These are phyloP conservation scores for Cryptocephalus moraei DNA, from an alignment of 2,888 invertebrate genomes.

Conservation along the genomic window DNA sequence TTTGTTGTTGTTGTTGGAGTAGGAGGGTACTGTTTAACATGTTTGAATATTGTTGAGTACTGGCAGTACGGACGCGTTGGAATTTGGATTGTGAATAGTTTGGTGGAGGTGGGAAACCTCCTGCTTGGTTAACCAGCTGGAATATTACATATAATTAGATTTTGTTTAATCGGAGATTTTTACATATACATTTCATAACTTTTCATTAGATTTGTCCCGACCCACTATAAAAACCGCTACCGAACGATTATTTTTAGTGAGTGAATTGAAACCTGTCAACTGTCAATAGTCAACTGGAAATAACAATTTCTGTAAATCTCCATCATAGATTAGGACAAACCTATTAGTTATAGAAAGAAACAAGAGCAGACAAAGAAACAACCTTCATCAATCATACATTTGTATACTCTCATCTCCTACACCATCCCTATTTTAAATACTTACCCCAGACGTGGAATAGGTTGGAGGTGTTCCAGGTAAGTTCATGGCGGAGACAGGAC, in stretches of 20 bases:
- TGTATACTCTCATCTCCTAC: too few relatives aligned
- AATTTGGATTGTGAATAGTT: slow-evolving; percentile 31
- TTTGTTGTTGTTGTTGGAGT: slow-evolving; percentile 24
- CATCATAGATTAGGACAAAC: too few relatives aligned
- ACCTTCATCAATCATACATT: too few relatives aligned
- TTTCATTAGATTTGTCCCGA: too few relatives aligned
- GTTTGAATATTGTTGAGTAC: slow-evolving; percentile 12
- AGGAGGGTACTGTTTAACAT: slow-evolving; percentile 18
- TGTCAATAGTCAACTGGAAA: too few relatives aligned
- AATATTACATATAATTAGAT: neutral
- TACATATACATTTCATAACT: neutral
- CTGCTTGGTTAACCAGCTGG: neutral
- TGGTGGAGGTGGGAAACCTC: slow-evolving; percentile 34
- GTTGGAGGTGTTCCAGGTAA: slow-evolving; percentile 50
- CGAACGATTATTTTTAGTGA: too few relatives aligned
- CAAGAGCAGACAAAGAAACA: too few relatives aligned
- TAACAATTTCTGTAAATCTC: too few relatives aligned
- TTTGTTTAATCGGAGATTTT: neutral
- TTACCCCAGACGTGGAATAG: slow-evolving; percentile 40
- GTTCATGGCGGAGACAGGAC: slow-evolving; percentile 46
- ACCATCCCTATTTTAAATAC: slow-evolving; percentile 4
- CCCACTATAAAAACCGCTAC: too few relatives aligned
- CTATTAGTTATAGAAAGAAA: too few relatives aligned
- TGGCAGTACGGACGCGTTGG: slow-evolving; percentile 11
- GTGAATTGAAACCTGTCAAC: too few relatives aligned